These are phyloP conservation scores for Pyrgus malvae DNA, from an alignment of 2,888 invertebrate species.

Conservation along the genomic window DNA sequence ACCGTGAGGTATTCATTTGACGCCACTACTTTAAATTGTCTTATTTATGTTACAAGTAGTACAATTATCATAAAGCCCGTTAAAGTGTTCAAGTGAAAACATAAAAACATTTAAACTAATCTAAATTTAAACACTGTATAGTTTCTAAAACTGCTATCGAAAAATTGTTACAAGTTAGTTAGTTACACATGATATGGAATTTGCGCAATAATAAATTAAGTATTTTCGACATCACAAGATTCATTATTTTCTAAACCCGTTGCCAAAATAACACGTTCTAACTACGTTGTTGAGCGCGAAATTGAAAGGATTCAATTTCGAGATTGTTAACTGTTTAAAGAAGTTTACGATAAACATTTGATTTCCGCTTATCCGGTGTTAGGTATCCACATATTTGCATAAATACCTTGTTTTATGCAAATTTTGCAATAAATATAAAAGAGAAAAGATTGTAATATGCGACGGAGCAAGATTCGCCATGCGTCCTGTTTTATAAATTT, in stretches of 20 bases:
- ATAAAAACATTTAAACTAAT: no score
- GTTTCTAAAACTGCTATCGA: no score
- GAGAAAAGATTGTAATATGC: background rate
- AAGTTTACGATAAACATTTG: background rate
- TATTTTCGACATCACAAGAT: no score
- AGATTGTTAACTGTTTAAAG: background rate
- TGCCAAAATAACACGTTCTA: background rate
- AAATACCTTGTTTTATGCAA: background rate
- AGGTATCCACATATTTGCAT: background rate
- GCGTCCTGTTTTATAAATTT: no score
- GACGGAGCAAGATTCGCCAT: background rate
- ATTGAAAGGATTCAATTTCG: background rate
- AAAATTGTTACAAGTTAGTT: no score
- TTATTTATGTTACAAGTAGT: background rate
- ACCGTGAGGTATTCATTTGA: background rate
- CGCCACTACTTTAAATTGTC: background rate
- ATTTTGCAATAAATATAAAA: background rate
- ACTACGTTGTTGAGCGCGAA: background rate
- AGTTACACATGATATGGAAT: no score
- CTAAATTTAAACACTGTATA: no score
- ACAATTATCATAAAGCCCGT: no score
- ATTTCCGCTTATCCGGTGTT: background rate
- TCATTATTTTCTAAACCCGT: background rate
- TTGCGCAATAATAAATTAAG: no score
- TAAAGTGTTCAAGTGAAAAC: no score